A percentile compares a stretch with the other conserved stretches of the same genome.
These are phyloP conservation scores for Erpobdella octoculata DNA, from an alignment of 2,888 invertebrate genomes.

Conservation along the genomic window DNA sequence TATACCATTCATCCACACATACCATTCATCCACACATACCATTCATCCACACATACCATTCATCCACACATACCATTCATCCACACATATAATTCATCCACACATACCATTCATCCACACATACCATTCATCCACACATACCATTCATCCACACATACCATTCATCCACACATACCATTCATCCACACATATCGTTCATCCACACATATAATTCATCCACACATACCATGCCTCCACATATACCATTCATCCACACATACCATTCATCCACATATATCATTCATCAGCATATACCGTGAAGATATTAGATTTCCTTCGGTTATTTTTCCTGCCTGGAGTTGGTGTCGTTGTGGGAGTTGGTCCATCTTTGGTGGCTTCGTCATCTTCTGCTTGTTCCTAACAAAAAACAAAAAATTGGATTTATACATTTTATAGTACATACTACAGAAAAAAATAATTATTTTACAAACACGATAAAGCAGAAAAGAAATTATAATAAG, in stretches of 20 bases:
- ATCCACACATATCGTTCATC: neutral
- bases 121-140: neutral
- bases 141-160: neutral
- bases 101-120: too few species aligned
- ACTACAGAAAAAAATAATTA: too few species aligned
- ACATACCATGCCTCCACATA: neutral
- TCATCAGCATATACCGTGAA: conserved; percentile 14
- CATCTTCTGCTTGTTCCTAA: conserved; percentile 23
- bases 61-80: too few species aligned
- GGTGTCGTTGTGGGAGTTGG: conserved; percentile 27
- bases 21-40: too few species aligned
- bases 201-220: neutral
- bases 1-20: too few species aligned
- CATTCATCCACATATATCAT: neutral
- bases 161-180: neutral
- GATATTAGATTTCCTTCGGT: conserved; percentile 28
- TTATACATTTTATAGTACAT: too few species aligned
- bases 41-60: too few species aligned
- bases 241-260: neutral
- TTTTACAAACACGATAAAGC: too few species aligned
- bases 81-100: too few species aligned
- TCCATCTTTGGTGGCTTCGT: neutral
- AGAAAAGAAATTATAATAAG: too few species aligned
- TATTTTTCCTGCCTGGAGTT: conserved; percentile 23
- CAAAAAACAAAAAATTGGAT: conserved; percentile 24